These are phyloP conservation scores for Cataglyphis livida DNA, from an alignment of 2,888 invertebrate genomes.

Conservation along the genomic window DNA sequence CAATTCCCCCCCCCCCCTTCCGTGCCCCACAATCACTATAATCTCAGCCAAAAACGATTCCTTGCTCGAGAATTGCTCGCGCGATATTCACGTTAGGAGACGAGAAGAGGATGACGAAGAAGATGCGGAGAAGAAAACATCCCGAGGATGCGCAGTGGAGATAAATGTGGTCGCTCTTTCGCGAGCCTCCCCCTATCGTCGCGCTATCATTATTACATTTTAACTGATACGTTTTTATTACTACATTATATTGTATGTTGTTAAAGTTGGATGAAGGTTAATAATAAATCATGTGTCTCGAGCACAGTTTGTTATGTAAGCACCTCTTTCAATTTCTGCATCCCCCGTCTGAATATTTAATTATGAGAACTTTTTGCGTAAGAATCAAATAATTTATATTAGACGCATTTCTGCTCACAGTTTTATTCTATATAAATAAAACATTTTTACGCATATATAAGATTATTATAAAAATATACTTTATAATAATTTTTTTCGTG, in stretches of 20 bases:
- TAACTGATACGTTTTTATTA: slow-evolving; percentile 83
- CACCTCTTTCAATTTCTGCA: slow-evolving; percentile 60
- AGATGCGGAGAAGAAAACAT: slow-evolving; percentile 55
- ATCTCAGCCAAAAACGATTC: slow-evolving; percentile 45
- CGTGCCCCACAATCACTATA: not conserved
- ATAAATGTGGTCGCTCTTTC: slow-evolving; percentile 69
- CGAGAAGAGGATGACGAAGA: slow-evolving; percentile 53
- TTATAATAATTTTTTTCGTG: not conserved
- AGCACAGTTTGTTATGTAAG: slow-evolving; percentile 75
- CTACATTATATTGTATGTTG: slow-evolving; percentile 85
- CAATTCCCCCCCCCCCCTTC: too few relatives aligned
- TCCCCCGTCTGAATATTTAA: slow-evolving; percentile 24
- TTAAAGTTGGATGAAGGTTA: slow-evolving; percentile 86
- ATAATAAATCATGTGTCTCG: slow-evolving; percentile 76
- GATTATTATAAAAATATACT: not conserved
- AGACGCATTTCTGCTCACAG: not conserved
- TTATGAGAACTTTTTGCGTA: not conserved
- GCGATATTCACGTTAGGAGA: slow-evolving; percentile 56
- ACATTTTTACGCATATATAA: not conserved
- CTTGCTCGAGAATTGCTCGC: slow-evolving; percentile 65
- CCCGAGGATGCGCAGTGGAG: slow-evolving; percentile 69
- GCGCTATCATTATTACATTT: slow-evolving; percentile 82
- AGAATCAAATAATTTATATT: not conserved
- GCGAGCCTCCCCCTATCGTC: slow-evolving; percentile 75
- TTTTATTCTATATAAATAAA: not conserved